Percentiles rank a stretch among this genome's conserved stretches.
Conservation (phyloP, 2,888 invertebrate genomes). For the Girardia tigrina region DNA sequence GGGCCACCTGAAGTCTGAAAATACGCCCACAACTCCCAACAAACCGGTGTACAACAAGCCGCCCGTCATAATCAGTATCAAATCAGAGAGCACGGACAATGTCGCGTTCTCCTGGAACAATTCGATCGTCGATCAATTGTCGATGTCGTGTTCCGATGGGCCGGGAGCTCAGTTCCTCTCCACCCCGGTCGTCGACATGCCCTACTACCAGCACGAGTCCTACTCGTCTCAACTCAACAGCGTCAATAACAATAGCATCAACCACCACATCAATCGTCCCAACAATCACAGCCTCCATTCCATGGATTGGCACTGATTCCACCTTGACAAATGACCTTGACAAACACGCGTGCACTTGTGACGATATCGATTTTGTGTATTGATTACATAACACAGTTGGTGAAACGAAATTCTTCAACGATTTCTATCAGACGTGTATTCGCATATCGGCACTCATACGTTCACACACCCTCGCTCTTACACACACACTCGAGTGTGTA, state of each 20-base stretch:
- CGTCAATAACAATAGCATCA: too few species aligned
- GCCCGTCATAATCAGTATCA: background rate
- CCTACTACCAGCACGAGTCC: background rate
- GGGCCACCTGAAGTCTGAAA: background rate
- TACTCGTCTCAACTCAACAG: background rate
- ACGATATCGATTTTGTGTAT: background rate
- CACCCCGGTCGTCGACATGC: background rate
- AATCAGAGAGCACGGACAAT: background rate
- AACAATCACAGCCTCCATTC: background rate
- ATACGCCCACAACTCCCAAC: background rate
- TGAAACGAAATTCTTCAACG: background rate
- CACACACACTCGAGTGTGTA: too few species aligned
- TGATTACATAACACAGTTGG: background rate
- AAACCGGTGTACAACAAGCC: background rate
- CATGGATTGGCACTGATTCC: background rate
- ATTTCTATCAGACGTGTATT: slow-evolving; percentile 4
- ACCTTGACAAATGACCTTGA: background rate
- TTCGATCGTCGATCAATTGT: slow-evolving; percentile 8
- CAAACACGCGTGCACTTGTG: background rate
- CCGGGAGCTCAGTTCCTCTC: background rate
- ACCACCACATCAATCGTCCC: too few species aligned
- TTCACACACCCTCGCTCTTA: too few species aligned
- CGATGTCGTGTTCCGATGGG: background rate
- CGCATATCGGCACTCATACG: too few species aligned
- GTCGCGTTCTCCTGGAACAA: slow-evolving; percentile 1